Evolutionary conservation across 2,888 invertebrate genomes (phyloP), one percentile per base, ranked within the genome.

Genomic region (Eilema sororculum): DNA sequence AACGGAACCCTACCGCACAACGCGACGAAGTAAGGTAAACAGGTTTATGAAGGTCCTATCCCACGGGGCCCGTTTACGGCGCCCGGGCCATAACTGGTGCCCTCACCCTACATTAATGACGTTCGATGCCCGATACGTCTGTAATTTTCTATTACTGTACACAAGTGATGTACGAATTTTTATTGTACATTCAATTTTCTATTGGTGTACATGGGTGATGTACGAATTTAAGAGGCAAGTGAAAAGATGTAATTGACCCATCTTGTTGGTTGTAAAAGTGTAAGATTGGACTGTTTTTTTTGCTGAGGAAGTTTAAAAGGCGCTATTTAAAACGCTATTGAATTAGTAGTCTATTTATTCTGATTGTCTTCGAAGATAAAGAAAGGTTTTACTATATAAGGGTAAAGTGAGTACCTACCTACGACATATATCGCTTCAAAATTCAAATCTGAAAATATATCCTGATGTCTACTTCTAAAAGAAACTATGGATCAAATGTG

Each of bases 1-100:
- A 0, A 77, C 78, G 70, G 87, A 82, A 83, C 86, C 84, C 81
- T 65, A 63, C 69, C 77, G 79, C 78, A 73, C 77, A 75, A 71
- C 77, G 78, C 78, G 78, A 84, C 84, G 83, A 83, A 84, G 80
- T 87, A 84, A 82, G 83, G 87, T 84, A 87, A 87, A 87, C 87
- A 87, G 85, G 81, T 87, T 87, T 87, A 87, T 87, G 87, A 86
- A 85, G 86, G 85, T 84, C 74, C 62, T 72, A 80, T 82, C 87
- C 83, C 85, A 71, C 71, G 85, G 86, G 87, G 67, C 77, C 68
- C 78, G 80, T 85, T 83, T 81, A 82, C 74, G 78, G 77, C 76
- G 70, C 75, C 65, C 75, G 74, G 78, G 71, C 76, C 75, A 81
- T 78, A 79, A 80, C 80, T 68, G 78, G 77, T 70, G 74, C 77